Conservation (phyloP, 2,113 vertebrate species). For the Cariama cristata region DNA sequence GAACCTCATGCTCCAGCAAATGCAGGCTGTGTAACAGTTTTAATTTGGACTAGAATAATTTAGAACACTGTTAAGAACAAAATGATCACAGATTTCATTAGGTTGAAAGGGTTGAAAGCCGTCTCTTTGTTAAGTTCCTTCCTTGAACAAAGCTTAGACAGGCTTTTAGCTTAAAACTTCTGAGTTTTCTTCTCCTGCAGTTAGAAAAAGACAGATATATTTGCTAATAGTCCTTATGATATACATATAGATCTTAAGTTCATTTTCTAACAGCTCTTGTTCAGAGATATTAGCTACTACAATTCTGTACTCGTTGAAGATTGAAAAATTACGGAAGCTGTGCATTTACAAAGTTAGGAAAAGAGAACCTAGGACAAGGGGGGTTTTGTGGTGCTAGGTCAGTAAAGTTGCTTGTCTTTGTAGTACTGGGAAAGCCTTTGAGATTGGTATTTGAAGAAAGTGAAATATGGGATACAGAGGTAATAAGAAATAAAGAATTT, state of each 20-base stretch:
- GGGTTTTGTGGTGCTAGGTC: fast-evolving
- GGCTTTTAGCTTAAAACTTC: not conserved
- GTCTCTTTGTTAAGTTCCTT: not conserved
- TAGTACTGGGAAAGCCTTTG: not conserved
- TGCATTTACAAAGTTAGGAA: not conserved
- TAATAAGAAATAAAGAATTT: not conserved
- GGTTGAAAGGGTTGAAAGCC: not conserved
- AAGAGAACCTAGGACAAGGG: not conserved
- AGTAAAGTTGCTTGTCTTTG: not conserved
- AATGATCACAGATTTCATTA: not conserved
- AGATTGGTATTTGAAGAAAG: not conserved
- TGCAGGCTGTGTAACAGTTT: not conserved
- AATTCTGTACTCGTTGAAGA: not conserved
- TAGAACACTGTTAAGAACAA: not conserved
- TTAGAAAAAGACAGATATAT: not conserved
- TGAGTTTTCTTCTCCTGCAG: not conserved
- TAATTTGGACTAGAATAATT: not conserved
- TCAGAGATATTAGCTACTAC: not conserved
- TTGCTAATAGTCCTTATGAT: not conserved
- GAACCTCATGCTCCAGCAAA: conserved; percentile 17
- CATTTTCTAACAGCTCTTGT: not conserved
- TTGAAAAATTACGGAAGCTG: not conserved
- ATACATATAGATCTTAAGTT: not conserved
- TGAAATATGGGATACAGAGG: not conserved
- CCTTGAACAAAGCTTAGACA: not conserved